These are phyloP conservation scores for Buathra laborator DNA, from an alignment of 2,888 invertebrate species.

Conservation along the genomic window DNA sequence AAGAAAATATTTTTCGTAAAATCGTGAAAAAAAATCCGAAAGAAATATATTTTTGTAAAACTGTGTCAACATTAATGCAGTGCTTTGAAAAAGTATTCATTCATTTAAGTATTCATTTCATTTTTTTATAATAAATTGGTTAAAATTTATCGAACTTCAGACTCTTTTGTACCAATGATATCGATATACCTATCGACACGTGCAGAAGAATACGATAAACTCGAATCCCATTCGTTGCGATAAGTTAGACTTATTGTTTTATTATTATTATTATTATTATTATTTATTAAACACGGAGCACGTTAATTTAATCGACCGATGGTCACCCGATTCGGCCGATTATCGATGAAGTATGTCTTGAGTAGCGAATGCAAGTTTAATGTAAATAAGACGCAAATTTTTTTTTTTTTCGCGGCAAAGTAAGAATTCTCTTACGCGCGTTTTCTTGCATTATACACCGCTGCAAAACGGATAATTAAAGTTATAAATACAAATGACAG, in stretches of 20 bases:
- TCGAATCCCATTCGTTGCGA: conserved; percentile 23
- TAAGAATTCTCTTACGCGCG: not conserved
- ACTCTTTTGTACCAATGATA: not conserved
- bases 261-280: not conserved
- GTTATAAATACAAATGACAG: not conserved
- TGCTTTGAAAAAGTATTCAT: no score
- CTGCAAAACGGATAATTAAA: not conserved
- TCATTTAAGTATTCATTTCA: no score
- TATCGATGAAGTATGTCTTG: not conserved
- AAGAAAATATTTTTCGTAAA: no score
- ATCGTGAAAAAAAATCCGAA: not conserved
- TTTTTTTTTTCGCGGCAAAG: not conserved
- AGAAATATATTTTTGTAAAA: not conserved
- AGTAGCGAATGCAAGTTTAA: not conserved
- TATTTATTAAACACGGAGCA: conserved; percentile 25
- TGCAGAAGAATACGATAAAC: not conserved
- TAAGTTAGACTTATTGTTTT: not conserved
- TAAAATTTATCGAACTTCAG: no score
- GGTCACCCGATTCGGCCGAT: not conserved
- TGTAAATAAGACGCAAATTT: not conserved
- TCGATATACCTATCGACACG: not conserved
- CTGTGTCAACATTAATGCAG: not conserved
- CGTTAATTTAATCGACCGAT: conserved; percentile 10
- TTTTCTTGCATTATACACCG: not conserved
- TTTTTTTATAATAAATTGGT: not conserved